These are phyloP conservation scores for Ischnus inquisitorius DNA, from an alignment of 2,888 invertebrate species.

Conservation along the genomic window DNA sequence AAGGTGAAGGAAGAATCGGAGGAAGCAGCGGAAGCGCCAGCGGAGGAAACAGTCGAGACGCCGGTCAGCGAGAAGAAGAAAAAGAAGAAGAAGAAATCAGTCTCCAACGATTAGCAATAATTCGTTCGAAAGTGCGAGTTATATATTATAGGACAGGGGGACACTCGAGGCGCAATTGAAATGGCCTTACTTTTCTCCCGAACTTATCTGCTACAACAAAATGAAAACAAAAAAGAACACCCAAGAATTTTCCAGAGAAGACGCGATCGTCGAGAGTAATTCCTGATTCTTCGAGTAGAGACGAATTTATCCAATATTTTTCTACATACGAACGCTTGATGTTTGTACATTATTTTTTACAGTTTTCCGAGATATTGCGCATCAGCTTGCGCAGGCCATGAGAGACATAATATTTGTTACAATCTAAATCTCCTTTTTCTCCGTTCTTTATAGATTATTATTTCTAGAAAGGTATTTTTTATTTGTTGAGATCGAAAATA, in stretches of 20 bases:
- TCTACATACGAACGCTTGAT: conserved; percentile 35
- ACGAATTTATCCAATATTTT: conserved; percentile 51
- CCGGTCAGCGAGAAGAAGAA: conserved; percentile 86
- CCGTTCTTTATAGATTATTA: conserved; percentile 42
- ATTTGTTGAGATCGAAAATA: conserved; percentile 16
- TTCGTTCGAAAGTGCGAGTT: conserved; percentile 3
- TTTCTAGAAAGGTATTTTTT: conserved; percentile 39
- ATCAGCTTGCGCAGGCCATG: background rate
- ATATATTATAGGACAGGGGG: background rate
- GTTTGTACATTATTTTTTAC: conserved; percentile 45
- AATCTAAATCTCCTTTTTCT: conserved; percentile 22
- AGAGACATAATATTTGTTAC: conserved; percentile 44
- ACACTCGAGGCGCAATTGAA: background rate
- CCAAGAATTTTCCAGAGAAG: background rate
- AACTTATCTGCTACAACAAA: conserved; percentile 4
- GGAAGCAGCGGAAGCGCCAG: conserved; percentile 74
- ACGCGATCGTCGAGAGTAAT: background rate
- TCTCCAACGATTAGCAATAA: conserved; percentile 71
- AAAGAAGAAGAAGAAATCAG: conserved; percentile 87
- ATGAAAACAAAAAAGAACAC: conserved; percentile 5
- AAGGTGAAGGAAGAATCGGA: conserved; percentile 83
- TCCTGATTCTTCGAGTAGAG: background rate
- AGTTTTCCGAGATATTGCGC: conserved; percentile 16
- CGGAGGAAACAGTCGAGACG: conserved; percentile 74
- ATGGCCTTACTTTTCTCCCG: conserved; percentile 1